Evolutionary conservation across 2,888 invertebrate genomes (phyloP).

Genomic region (Leptinotarsa juncta): DNA sequence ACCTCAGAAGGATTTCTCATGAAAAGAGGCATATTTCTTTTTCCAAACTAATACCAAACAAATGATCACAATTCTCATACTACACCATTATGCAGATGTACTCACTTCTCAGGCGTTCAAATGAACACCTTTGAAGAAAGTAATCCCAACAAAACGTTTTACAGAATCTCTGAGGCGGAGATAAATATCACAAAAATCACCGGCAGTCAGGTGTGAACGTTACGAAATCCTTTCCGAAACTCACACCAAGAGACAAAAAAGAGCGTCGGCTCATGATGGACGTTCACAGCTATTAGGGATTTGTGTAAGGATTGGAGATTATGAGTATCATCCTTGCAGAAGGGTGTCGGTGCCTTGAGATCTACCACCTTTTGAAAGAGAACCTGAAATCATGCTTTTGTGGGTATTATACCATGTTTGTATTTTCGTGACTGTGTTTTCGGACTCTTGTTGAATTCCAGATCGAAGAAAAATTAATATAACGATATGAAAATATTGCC

Average conservation of each 20-base stretch:
- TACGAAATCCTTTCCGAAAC: constrained; percentile 27
- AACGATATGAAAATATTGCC: too few relatives aligned
- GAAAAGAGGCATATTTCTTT: neutral
- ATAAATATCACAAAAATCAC: constrained; percentile 32
- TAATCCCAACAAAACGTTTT: constrained; percentile 23
- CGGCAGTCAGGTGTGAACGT: constrained; percentile 32
- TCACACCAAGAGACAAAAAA: constrained; percentile 36
- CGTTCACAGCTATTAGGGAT: constrained; percentile 14
- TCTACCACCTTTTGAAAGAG: constrained; percentile 1
- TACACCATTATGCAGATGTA: neutral
- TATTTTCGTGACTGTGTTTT: too few relatives aligned
- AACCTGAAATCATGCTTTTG: too few relatives aligned
- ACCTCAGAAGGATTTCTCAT: neutral
- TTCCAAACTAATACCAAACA: constrained; percentile 3
- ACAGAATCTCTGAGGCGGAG: constrained; percentile 20
- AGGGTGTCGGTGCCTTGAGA: constrained; percentile 4
- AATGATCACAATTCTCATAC: neutral
- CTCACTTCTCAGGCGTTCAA: neutral
- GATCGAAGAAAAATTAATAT: too few relatives aligned
- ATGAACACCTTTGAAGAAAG: constrained; percentile 18
- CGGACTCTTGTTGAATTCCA: too few relatives aligned
- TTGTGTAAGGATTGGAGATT: constrained; percentile 6
- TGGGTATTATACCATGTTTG: too few relatives aligned
- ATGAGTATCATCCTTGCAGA: constrained; percentile 22
- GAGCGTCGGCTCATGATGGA: constrained; percentile 30